Evolutionary conservation across 1,140 invertebrate genomes (phyloP), one percentile per base, ranked within the genome.

Genomic region (Hypothenemus hampei): DNA sequence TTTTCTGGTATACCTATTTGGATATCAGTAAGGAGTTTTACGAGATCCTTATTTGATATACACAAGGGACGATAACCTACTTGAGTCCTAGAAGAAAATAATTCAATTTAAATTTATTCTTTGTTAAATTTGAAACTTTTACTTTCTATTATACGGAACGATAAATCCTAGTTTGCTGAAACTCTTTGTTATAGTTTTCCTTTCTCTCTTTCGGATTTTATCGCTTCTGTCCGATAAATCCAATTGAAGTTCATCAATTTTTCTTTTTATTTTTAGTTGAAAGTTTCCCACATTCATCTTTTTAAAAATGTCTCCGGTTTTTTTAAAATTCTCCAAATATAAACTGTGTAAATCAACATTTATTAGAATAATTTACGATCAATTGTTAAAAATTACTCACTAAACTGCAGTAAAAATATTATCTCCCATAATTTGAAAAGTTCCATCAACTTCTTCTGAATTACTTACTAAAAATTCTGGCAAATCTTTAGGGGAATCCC

Each of bases 151-250:
- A 52, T 85, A 87, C 1, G 91, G 91, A 3, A 96, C 92, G 26
- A 94, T 87, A 67, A 97, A 85, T 2, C 93, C 93, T 56, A 85
- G 84, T 55, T 81, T 81, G 71, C 95, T 89, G 59, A 96, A 90
- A 20, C 84, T 86, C 69, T 81, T 86, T 20, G 86, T 73, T 1
- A 93, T 82, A n/a, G 83, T 78, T 55, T 80, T 81, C 59, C 79
- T 83, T 20, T 85, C 76, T 51, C 88, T 73, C 24, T 72, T 66
- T 65, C 81, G 80, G 73, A 87, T 84, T 37, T 72, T 73, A 39
- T 72, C 62, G 8, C 80, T 81, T 48, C 76, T 79, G 47, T 73
- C 70, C 13, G 83, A 79, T 16, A 92, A 67, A 10, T 73, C 73
- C 59, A 85, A 80, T 1, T 81, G 73, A 46, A 86, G 73, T 18